phyloP scores from a whole-genome alignment of 2,888 invertebrate species.

The Dendrolimus houi region DNA sequence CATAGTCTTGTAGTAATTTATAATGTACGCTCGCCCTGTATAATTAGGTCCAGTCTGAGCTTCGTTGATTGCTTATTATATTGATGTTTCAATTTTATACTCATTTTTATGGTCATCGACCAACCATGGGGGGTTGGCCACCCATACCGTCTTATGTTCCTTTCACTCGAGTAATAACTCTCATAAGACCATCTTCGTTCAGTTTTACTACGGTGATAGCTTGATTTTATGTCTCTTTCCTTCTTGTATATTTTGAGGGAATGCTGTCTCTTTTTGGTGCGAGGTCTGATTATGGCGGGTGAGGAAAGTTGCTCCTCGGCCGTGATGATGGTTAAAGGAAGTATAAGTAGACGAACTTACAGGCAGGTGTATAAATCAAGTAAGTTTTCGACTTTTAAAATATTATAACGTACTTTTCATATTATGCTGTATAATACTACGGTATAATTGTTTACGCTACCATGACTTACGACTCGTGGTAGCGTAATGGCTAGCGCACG shows the following conservation, averaged over 20 bases:
- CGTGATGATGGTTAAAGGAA: constrained; percentile 18
- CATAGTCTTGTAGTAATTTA: constrained; percentile 61
- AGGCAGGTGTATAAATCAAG: not conserved
- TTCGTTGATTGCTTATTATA: constrained; percentile 75
- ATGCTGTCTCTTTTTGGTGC: constrained; percentile 26
- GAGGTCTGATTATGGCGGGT: constrained; percentile 49
- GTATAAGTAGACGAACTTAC: not conserved
- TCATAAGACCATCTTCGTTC: constrained; percentile 47
- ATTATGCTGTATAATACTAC: no score
- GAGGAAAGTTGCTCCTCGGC: constrained; percentile 56
- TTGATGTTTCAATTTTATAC: constrained; percentile 77
- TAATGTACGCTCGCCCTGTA: constrained; percentile 62
- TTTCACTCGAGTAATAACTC: constrained; percentile 25
- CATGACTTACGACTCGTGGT: no score
- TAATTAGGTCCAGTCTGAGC: constrained; percentile 61
- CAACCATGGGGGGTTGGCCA: constrained; percentile 77
- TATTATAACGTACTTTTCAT: no score
- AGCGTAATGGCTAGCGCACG: no score
- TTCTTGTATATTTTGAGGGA: constrained; percentile 10
- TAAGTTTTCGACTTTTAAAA: no score
- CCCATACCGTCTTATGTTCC: constrained; percentile 46
- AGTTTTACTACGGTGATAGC: constrained; percentile 38
- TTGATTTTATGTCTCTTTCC: constrained; percentile 39
- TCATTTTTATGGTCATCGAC: constrained; percentile 76
- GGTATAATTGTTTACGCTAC: no score